phyloP scores from a whole-genome alignment of 2,888 invertebrate species.

The Asteroscopus sphinx region DNA sequence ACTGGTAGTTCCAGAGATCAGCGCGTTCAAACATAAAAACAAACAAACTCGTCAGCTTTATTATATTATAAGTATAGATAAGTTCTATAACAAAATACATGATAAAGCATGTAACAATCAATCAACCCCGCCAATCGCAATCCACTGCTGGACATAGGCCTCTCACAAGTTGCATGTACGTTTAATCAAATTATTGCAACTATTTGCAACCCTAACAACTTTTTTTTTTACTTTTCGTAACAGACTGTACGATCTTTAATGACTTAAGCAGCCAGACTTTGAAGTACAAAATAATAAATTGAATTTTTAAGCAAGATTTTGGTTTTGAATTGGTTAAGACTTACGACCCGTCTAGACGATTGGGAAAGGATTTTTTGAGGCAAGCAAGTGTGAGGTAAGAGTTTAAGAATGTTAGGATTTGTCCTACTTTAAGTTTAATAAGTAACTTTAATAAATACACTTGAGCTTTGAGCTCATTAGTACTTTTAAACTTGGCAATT shows the following conservation, averaged over 20 bases:
- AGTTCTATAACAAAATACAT: conserved; percentile 2
- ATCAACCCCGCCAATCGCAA: too few relatives aligned
- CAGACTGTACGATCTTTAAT: conserved; percentile 9
- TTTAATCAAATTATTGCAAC: conserved; percentile 26
- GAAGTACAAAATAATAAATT: conserved; percentile 11
- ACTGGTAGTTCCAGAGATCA: too few relatives aligned
- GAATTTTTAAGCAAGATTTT: conserved; percentile 29
- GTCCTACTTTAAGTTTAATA: conserved; percentile 2
- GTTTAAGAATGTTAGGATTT: conserved; percentile 13
- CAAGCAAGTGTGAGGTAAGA: conserved; percentile 29
- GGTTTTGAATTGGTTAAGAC: conserved; percentile 9
- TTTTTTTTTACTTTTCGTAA: conserved; percentile 18
- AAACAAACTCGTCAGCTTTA: too few relatives aligned
- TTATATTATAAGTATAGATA: too few relatives aligned
- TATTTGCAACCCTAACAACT: conserved; percentile 20
- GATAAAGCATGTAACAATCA: too few relatives aligned
- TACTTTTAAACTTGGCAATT: conserved; percentile 9
- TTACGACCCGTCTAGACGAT: conserved; percentile 11
- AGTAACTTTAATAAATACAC: neutral
- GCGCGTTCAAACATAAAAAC: too few relatives aligned
- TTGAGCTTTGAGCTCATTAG: neutral
- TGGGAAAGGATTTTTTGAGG: conserved; percentile 38
- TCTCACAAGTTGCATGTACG: neutral
- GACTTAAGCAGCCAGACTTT: conserved; percentile 6
- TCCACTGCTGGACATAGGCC: too few relatives aligned